A percentile compares a stretch with the other conserved stretches of the same genome.
Conservation (phyloP, 2,797 vertebrate species). For the Selene dorsalis region DNA sequence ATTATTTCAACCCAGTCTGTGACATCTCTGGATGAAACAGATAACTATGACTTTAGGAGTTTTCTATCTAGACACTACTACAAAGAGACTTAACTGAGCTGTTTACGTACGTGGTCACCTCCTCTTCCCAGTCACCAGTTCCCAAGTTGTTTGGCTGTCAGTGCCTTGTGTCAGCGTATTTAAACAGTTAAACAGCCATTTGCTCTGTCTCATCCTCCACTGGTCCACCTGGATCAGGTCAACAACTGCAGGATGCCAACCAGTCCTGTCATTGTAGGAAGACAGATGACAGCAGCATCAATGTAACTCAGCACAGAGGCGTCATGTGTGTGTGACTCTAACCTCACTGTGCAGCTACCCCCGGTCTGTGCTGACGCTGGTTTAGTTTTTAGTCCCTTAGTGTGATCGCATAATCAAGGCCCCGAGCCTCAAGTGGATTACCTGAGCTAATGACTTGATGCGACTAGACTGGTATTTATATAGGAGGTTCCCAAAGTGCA, state of each 20-base stretch:
- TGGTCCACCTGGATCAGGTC: conserved; percentile 45
- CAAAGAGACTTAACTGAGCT: background rate
- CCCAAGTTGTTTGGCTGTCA: conserved; percentile 47
- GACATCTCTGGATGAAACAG: background rate
- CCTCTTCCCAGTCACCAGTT: conserved; percentile 56
- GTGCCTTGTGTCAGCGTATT: conserved; percentile 42
- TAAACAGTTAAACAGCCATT: conserved; percentile 53
- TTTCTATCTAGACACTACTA: background rate
- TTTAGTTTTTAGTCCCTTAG: conserved; percentile 64
- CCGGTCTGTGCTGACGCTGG: conserved; percentile 36
- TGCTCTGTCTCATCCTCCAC: conserved; percentile 65
- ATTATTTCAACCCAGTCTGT: background rate
- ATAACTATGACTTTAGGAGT: background rate
- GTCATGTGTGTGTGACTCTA: conserved; percentile 35
- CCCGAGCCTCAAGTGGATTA: conserved; percentile 80
- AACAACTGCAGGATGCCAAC: conserved; percentile 10
- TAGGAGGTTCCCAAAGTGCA: conserved; percentile 42
- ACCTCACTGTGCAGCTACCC: conserved; percentile 20
- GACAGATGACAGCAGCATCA: conserved; percentile 18
- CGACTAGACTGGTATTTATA: conserved; percentile 69
- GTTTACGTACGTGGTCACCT: conserved; percentile 67
- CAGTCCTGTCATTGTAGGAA: conserved; percentile 24
- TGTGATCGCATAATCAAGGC: conserved; percentile 69
- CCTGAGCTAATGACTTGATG: conserved; percentile 82
- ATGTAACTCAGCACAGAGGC: conserved; percentile 25